These are phyloP conservation scores for Brachylomia viminalis DNA, from an alignment of 2,888 invertebrate genomes.

Conservation along the genomic window DNA sequence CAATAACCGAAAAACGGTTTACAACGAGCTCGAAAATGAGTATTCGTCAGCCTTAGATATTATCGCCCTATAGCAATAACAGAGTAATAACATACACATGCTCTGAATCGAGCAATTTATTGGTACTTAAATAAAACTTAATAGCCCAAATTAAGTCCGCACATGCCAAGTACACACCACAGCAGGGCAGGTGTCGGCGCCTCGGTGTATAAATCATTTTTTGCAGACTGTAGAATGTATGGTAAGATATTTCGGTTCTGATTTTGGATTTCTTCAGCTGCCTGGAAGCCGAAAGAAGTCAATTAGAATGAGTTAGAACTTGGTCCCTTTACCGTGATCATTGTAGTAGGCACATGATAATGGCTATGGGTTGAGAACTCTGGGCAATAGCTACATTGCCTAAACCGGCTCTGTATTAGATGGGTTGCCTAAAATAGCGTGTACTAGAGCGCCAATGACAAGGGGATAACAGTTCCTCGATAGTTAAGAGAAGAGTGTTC, in stretches of 20 bases:
- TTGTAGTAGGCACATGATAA: not conserved
- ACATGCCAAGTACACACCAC: conserved; percentile 64
- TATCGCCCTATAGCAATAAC: conserved; percentile 49
- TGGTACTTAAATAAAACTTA: conserved; percentile 53
- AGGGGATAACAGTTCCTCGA: not conserved
- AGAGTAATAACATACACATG: conserved; percentile 46
- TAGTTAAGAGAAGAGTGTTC: too few species aligned
- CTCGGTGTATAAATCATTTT: conserved; percentile 53
- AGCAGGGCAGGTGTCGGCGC: conserved; percentile 62
- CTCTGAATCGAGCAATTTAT: conserved; percentile 53
- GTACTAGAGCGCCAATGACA: not conserved
- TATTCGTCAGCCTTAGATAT: conserved; percentile 21
- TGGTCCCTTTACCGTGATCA: not conserved
- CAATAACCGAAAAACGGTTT: conserved; percentile 27
- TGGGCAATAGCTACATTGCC: not conserved
- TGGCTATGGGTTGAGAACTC: not conserved
- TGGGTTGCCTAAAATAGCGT: not conserved
- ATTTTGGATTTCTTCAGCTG: conserved; percentile 52
- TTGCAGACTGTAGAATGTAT: conserved; percentile 54
- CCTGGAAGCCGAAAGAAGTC: not conserved
- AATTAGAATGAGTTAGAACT: conserved; percentile 5
- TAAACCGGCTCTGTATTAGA: not conserved
- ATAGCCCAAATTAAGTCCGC: conserved; percentile 60
- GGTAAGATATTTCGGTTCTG: conserved; percentile 37
- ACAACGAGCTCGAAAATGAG: conserved; percentile 20